phyloP scores from a whole-genome alignment of 2,797 vertebrate genomes.

The Argentina silus region DNA sequence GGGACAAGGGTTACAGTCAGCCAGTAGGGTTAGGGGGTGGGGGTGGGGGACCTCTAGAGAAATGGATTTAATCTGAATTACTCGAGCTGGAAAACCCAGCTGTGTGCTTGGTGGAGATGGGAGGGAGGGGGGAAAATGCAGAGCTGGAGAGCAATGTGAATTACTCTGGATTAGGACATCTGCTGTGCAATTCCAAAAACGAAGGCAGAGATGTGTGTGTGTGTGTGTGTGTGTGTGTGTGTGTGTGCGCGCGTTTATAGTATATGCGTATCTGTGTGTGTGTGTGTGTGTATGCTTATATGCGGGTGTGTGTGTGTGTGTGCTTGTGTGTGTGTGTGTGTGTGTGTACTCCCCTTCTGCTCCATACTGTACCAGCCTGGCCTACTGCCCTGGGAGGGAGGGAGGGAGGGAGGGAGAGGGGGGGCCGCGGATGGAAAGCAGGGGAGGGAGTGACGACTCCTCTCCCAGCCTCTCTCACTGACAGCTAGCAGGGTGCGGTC shows the following conservation, averaged over 20 bases:
- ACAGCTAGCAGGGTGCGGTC: not conserved
- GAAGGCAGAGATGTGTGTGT: constrained; percentile 62
- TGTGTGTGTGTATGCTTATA: not conserved
- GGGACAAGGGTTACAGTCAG: constrained; percentile 76
- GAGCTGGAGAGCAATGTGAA: constrained; percentile 78
- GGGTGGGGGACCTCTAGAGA: constrained; percentile 78
- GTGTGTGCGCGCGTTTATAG: constrained; percentile 24
- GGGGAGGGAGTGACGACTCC: constrained; percentile 5
- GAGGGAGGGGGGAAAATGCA: constrained; percentile 62
- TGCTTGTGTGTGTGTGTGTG: constrained; percentile 29
- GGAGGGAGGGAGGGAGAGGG: not conserved
- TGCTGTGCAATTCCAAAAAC: constrained; percentile 76
- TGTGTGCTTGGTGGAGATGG: constrained; percentile 67
- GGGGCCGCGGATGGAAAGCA: not conserved
- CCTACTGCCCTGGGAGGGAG: constrained; percentile 13
- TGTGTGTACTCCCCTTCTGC: constrained; percentile 17
- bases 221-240: constrained; percentile 9
- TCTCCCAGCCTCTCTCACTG: not conserved
- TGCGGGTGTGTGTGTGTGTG: constrained; percentile 21
- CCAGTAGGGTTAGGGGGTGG: constrained; percentile 57
- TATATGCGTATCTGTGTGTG: constrained; percentile 32
- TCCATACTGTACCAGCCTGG: constrained; percentile 55
- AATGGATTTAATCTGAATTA: constrained; percentile 84
- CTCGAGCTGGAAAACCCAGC: constrained; percentile 76
- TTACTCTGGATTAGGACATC: constrained; percentile 85